Base-by-base conservation (phyloP, 2,888 invertebrate species). In the Tachina fera region DNA sequence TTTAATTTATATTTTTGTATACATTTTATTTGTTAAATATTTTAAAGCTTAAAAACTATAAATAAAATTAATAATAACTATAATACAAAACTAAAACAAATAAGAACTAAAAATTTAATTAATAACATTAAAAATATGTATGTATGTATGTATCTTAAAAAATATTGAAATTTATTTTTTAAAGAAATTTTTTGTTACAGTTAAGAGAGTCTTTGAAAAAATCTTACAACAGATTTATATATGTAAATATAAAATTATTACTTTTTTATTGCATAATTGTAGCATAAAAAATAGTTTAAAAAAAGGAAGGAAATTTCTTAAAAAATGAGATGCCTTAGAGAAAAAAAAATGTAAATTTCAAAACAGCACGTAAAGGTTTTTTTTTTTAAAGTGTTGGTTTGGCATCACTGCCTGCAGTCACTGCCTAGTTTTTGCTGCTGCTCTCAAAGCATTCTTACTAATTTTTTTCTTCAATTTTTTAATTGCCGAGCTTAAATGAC, bases 181-280 rank as follows among this genome's bases (percentile, higher is more conserved):
- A 47, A 31, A 47, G 13, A 14, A 45, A 14, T 6, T 71, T 60
- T 70, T 76, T 76, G 45, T 75, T 80, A 51, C 79, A 72, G 53
- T 75, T 78, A 85, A 70, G 81, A 80, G 84, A 87, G 87, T 85
- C 83, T 81, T 78, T 78, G 80, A 83, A 78, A 61, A 87, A 87
- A 87, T 87, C 87, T 87, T 87, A 87, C 70, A 87, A 87, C 87
- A 87, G 87, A 87, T 87, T 87, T 82, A 80, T 60, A 61, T 31
- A 80, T 60, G 56, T 31, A 13, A 19, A 3, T 31, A 19, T 61
- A 61, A 19, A 22, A 43, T 58, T 58, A 9, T 45, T 58, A 47
- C 0, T 53, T 53, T 10, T 53, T 9, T 53, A 16, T 9, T 9
- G n/a, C 11, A 49, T n/a, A 47, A 47, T 47, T 60, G 58, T 47